These are phyloP conservation scores for Electrona antarctica DNA, from an alignment of 2,113 vertebrate species.

Conservation along the genomic window DNA sequence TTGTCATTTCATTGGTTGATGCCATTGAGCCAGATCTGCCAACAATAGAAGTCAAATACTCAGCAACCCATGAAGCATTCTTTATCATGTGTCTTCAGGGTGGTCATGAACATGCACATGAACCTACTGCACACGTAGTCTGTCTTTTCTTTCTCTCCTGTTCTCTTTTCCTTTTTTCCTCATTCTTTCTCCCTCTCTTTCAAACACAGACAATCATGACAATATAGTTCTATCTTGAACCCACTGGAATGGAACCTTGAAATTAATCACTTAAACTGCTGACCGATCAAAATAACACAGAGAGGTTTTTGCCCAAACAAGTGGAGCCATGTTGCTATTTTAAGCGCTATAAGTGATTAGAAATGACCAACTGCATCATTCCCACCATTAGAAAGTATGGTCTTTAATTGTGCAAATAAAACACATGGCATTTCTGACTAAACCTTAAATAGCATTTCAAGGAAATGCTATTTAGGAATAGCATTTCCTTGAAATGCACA, in stretches of 20 bases:
- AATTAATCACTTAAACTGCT: not conserved
- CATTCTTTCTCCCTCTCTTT: not conserved
- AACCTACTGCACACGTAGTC: not conserved
- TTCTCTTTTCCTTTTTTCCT: not conserved
- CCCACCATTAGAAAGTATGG: not conserved
- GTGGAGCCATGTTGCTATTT: no score
- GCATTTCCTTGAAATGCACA: no score
- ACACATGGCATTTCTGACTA: no score
- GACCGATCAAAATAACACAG: not conserved
- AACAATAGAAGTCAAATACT: conserved; percentile 30
- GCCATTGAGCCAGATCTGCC: not conserved
- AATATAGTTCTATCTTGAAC: not conserved
- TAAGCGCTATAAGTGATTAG: not conserved
- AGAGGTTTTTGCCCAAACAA: not conserved
- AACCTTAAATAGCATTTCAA: no score
- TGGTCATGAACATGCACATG: not conserved
- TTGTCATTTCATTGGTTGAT: conserved; percentile 17
- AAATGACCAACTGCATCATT: not conserved
- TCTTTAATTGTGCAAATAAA: no score
- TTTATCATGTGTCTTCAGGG: not conserved
- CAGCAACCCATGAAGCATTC: conserved; percentile 1
- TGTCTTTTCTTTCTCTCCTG: not conserved
- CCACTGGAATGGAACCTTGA: not conserved
- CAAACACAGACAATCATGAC: not conserved
- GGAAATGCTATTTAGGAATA: no score